Evolutionary conservation across 2,113 vertebrate genomes (phyloP).

Genomic region (Setophaga petechia): DNA sequence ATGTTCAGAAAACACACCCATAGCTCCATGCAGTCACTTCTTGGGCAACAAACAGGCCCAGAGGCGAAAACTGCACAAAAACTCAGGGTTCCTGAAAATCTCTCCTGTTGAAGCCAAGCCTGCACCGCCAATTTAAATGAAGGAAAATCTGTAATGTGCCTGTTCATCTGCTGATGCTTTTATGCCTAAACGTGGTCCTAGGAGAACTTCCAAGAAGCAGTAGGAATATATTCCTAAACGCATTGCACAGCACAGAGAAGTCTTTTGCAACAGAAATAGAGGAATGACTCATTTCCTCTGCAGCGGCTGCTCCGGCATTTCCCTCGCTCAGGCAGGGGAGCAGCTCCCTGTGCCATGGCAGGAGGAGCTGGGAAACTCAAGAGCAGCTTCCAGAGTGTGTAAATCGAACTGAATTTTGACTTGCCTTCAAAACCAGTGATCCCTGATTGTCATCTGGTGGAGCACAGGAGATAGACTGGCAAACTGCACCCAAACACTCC

Average conservation of each 20-base stretch:
- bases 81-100: background rate
- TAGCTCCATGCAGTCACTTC: background rate
- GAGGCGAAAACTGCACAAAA: background rate
- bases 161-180: background rate
- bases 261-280: constrained; percentile 42
- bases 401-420: background rate
- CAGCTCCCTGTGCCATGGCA: background rate
- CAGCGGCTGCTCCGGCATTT: constrained; percentile 11
- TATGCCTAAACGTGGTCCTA: background rate
- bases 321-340: background rate
- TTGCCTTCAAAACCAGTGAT: background rate
- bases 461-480: background rate
- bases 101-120: background rate
- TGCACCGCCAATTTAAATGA: background rate
- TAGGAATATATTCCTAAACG: background rate
- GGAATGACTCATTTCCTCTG: constrained; percentile 71
- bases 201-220: background rate
- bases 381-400: background rate
- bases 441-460: background rate
- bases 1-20: background rate
- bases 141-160: background rate
- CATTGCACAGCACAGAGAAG: background rate
- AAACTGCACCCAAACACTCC: background rate
- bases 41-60: background rate
- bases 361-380: background rate